Percentiles rank a stretch among this genome's conserved stretches.
Evolutionary conservation across 2,113 vertebrate species (phyloP).

Genomic region (Archilochus colubris): DNA sequence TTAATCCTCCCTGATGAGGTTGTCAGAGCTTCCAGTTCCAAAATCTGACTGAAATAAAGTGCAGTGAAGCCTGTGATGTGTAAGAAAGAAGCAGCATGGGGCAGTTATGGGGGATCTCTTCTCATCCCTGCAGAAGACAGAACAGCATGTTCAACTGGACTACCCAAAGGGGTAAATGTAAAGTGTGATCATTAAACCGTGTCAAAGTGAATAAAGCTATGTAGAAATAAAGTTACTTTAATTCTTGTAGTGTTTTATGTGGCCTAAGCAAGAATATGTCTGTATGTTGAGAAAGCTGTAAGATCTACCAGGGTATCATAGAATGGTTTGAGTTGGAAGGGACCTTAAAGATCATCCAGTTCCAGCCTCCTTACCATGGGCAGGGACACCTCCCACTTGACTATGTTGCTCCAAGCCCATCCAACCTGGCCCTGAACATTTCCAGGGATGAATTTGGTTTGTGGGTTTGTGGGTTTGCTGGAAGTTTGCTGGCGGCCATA

Average conservation of each 20-base stretch:
- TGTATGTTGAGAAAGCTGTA: neutral
- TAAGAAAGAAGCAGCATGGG: neutral
- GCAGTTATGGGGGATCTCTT: neutral
- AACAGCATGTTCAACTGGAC: neutral
- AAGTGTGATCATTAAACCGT: neutral
- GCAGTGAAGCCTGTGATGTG: neutral
- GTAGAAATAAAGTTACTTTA: neutral
- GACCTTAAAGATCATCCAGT: too few relatives aligned
- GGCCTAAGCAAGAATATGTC: neutral
- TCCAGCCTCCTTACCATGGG: too few relatives aligned
- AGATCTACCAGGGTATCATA: neutral
- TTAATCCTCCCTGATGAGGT: neutral
- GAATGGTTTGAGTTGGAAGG: too few relatives aligned
- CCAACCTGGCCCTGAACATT: too few relatives aligned
- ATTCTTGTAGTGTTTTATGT: neutral
- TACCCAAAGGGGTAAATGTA: neutral
- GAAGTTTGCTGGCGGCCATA: too few relatives aligned
- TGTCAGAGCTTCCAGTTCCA: neutral
- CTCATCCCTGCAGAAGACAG: neutral
- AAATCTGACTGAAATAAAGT: neutral
- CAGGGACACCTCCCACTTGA: too few relatives aligned
- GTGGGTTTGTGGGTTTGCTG: too few relatives aligned
- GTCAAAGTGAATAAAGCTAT: neutral
- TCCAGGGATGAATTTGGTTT: too few relatives aligned
- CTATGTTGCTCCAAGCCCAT: too few relatives aligned